Percentiles rank a stretch among this genome's conserved stretches.
phyloP scores from a whole-genome alignment of 2,888 invertebrate species.

The Diplazon laetatorius region DNA sequence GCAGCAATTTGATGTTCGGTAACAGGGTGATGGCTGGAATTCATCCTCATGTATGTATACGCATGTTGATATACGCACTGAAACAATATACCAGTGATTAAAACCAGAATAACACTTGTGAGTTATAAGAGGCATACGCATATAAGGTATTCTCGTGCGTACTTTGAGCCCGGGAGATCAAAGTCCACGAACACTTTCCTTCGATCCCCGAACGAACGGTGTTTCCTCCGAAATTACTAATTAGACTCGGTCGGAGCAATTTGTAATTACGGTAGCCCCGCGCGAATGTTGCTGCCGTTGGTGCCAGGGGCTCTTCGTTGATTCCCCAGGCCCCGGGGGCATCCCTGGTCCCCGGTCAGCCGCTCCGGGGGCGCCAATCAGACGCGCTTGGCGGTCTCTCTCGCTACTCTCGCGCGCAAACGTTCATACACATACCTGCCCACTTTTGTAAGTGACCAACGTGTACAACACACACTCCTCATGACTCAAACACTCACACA shows the following conservation, averaged over 20 bases:
- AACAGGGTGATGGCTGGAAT: too few relatives aligned
- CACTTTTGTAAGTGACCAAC: conserved; percentile 16
- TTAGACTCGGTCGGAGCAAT: conserved; percentile 76
- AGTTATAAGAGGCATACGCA: too few relatives aligned
- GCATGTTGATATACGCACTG: too few relatives aligned
- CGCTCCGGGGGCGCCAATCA: conserved; percentile 60
- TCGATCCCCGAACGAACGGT: conserved; percentile 20
- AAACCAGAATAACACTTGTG: too few relatives aligned
- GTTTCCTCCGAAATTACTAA: conserved; percentile 73
- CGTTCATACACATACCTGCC: conserved; percentile 3
- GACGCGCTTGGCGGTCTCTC: conserved; percentile 48
- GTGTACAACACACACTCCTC: too few relatives aligned
- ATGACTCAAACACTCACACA: too few relatives aligned
- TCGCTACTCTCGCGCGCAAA: conserved; percentile 13
- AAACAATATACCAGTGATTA: too few relatives aligned
- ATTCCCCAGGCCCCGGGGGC: conserved; percentile 20
- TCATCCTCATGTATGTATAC: too few relatives aligned
- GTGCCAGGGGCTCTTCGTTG: conserved; percentile 9
- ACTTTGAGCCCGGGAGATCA: too few relatives aligned
- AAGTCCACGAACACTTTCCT: background rate
- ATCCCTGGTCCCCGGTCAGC: conserved; percentile 23
- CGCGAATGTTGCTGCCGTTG: conserved; percentile 21
- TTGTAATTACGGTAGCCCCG: conserved; percentile 78
- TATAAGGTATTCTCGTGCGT: too few relatives aligned
- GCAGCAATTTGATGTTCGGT: too few relatives aligned